These are phyloP conservation scores for Colius striatus DNA, from an alignment of 2,113 vertebrate species.

Conservation along the genomic window DNA sequence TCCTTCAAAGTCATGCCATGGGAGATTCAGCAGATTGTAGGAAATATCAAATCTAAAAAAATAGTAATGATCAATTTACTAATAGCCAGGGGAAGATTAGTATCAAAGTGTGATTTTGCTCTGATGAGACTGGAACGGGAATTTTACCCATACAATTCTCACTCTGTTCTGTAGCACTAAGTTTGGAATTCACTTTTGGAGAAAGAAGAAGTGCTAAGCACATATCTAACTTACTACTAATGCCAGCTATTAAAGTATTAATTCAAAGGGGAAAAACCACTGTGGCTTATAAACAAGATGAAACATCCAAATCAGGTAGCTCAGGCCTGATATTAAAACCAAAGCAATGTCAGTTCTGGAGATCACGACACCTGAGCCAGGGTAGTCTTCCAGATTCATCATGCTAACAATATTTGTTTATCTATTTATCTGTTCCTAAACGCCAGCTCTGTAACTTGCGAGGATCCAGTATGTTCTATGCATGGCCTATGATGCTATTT, in stretches of 20 bases:
- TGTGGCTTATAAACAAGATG: not conserved
- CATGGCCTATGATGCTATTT: not conserved
- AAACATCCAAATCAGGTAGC: not conserved
- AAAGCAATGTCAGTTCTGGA: not conserved
- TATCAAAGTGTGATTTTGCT: not conserved
- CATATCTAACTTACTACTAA: not conserved
- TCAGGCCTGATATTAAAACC: not conserved
- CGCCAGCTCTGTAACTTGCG: not conserved
- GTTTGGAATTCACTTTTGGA: not conserved
- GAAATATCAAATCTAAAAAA: conserved; percentile 15
- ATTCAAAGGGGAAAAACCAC: not conserved
- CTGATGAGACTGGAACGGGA: not conserved
- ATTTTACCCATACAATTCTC: not conserved
- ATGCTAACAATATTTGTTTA: not conserved
- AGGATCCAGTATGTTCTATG: not conserved
- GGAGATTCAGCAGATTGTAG: not conserved
- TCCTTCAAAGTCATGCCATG: not conserved
- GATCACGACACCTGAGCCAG: not conserved
- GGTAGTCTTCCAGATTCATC: not conserved
- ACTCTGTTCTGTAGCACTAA: not conserved
- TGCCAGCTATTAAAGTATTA: not conserved
- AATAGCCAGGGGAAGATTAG: not conserved
- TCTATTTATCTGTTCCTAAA: not conserved
- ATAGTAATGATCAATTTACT: conserved; percentile 17
- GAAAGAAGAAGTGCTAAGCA: not conserved